A percentile compares a stretch with the other conserved stretches of the same genome.
These are phyloP conservation scores for Leptonema lineaticorne DNA, from an alignment of 1,140 invertebrate genomes.

Conservation along the genomic window DNA sequence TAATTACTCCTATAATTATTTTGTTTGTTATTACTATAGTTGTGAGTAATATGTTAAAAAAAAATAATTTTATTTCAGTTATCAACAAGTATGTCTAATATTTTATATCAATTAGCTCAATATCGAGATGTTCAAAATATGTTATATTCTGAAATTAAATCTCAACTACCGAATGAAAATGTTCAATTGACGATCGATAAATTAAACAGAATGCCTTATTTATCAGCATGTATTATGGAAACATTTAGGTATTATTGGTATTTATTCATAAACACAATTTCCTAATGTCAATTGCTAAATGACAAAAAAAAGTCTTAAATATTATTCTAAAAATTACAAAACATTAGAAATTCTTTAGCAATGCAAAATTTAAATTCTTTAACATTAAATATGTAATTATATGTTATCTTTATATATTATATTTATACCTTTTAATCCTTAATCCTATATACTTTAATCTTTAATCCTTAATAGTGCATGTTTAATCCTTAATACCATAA, in stretches of 20 bases:
- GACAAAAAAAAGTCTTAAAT: no score
- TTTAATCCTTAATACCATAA: no score
- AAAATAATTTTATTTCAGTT: background rate
- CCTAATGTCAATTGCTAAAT: no score
- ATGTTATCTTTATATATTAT: no score
- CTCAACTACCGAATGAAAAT: background rate
- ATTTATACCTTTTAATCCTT: no score
- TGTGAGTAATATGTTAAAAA: background rate
- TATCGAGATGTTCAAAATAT: conserved; percentile 4
- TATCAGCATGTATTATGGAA: background rate
- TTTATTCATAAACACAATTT: no score
- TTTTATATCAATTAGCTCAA: background rate
- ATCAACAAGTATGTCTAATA: background rate
- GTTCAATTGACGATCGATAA: background rate
- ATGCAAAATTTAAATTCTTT: no score
- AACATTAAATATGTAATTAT: no score
- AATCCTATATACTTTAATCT: no score
- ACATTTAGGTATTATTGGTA: background rate
- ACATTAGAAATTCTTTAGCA: no score
- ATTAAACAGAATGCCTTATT: background rate
- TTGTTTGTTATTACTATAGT: background rate
- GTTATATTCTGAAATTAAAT: background rate
- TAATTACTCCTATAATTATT: background rate
- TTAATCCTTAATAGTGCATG: no score
- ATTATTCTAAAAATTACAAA: no score